Conservation (phyloP, 2,797 vertebrate species). For the Amphiprion clarkii region DNA sequence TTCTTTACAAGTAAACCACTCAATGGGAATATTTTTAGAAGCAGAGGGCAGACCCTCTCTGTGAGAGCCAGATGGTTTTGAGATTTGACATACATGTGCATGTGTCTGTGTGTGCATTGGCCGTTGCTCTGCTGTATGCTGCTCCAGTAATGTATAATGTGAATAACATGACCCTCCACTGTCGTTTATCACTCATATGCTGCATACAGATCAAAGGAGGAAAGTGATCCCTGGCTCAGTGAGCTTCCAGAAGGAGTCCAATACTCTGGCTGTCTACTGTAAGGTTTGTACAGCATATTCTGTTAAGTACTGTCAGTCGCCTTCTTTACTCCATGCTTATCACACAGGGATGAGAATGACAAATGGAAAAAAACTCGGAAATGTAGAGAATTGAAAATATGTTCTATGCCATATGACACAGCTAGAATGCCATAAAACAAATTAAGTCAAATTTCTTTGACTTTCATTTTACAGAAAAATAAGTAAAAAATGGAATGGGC, state of each 20-base stretch:
- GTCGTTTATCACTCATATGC: not conserved
- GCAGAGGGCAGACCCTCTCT: not conserved
- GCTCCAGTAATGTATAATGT: too few relatives aligned
- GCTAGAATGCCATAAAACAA: too few relatives aligned
- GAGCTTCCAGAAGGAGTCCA: constrained; percentile 84
- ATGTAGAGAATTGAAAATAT: too few relatives aligned
- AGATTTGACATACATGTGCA: not conserved
- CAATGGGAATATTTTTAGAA: not conserved
- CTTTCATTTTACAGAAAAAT: too few relatives aligned
- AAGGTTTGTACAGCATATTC: constrained; percentile 84
- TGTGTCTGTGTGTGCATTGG: not conserved
- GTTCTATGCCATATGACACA: too few relatives aligned
- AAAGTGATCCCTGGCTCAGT: constrained; percentile 86
- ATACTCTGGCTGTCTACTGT: constrained; percentile 88
- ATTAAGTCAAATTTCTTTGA: too few relatives aligned
- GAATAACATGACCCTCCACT: not conserved
- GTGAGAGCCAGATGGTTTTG: not conserved
- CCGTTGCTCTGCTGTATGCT: too few relatives aligned
- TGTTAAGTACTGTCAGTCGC: not conserved
- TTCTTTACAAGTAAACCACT: not conserved
- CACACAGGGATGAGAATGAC: too few relatives aligned
- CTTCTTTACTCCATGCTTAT: not conserved
- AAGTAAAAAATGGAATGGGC: too few relatives aligned
- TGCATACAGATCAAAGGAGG: constrained; percentile 60
- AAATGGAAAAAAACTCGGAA: too few relatives aligned